These are phyloP conservation scores for Belgica antarctica DNA, from an alignment of 2,888 invertebrate species.

Conservation along the genomic window DNA sequence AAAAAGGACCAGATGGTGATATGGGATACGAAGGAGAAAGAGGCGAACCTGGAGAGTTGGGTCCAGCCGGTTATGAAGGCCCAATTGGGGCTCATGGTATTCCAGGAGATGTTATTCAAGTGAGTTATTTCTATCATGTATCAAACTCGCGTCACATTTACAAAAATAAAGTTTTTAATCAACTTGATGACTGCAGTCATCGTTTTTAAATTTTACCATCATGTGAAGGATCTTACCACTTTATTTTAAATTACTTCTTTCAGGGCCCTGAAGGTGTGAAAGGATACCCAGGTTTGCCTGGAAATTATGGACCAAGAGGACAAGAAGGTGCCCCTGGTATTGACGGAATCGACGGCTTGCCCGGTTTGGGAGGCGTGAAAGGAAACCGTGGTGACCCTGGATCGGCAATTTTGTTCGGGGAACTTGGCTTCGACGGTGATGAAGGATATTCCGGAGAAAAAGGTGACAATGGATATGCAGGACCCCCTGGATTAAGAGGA, in stretches of 20 bases:
- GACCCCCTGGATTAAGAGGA: conserved; percentile 60
- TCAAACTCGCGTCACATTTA: neutral
- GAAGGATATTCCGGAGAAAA: conserved; percentile 48
- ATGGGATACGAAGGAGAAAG: neutral
- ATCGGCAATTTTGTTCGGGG: conserved; percentile 52
- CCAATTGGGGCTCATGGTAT: conserved; percentile 3
- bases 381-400: conserved; percentile 56
- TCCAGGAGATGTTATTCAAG: neutral
- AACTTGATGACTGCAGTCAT: too few species aligned
- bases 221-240: neutral
- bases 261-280: conserved; percentile 59
- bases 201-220: too few species aligned
- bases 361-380: conserved; percentile 53
- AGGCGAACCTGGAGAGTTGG: conserved; percentile 8
- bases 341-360: conserved; percentile 54
- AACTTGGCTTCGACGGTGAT: conserved; percentile 53
- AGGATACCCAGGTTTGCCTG: conserved; percentile 66
- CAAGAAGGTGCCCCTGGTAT: conserved; percentile 52
- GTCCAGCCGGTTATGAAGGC: conserved; percentile 17
- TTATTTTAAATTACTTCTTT: neutral
- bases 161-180: neutral
- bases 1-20: neutral
- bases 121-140: neutral
- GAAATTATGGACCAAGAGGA: conserved; percentile 65
- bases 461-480: conserved; percentile 56